Evolutionary conservation across 2,888 invertebrate genomes (phyloP).

Genomic region (Meteorus cinctellus): DNA sequence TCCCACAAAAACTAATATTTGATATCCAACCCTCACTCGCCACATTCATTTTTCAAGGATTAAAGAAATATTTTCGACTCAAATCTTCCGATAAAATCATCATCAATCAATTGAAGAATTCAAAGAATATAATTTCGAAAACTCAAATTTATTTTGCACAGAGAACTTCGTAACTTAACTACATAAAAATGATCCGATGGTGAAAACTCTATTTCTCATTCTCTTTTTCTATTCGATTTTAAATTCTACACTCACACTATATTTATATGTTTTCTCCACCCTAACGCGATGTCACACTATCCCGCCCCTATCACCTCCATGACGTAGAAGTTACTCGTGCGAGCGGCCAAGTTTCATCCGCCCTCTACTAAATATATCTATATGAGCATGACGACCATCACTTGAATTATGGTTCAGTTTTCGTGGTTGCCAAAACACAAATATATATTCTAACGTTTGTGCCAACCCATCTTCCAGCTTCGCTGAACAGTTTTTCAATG

Average conservation of each 20-base stretch:
- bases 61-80: no score
- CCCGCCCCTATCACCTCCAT: neutral
- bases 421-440: constrained; percentile 35
- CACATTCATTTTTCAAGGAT: no score
- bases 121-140: no score
- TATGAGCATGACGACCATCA: neutral
- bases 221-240: neutral
- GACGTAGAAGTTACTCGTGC: constrained; percentile 4
- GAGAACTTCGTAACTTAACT: no score
- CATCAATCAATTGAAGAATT: no score
- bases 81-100: no score
- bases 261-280: constrained; percentile 3
- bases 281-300: constrained; percentile 6
- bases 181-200: no score
- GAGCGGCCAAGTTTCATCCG: constrained; percentile 29
- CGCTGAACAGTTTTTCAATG: constrained; percentile 16
- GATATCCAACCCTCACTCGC: no score
- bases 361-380: constrained; percentile 5
- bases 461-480: neutral
- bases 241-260: neutral
- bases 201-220: neutral
- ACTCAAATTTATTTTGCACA: no score
- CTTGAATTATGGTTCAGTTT: constrained; percentile 37
- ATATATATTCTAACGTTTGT: constrained; percentile 26
- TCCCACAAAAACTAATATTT: no score